Conservation (phyloP, 2,888 invertebrate genomes). For the Dromius quadrimaculatus region DNA sequence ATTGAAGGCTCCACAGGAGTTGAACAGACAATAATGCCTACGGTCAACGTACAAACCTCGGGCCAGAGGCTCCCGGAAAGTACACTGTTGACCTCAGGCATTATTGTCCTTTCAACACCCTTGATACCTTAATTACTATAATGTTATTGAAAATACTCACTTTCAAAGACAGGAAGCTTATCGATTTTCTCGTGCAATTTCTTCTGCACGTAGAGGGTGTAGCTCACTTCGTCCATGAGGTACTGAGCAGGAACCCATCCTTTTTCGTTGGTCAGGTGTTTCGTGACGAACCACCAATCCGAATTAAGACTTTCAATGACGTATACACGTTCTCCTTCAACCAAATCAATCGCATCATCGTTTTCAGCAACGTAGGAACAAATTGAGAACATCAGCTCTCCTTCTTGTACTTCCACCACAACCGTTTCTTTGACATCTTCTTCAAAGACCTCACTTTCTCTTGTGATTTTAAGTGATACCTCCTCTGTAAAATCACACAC, state of each 20-base stretch:
- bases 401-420: constrained; percentile 71
- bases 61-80: too few relatives aligned
- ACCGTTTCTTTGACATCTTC: constrained; percentile 62
- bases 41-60: too few relatives aligned
- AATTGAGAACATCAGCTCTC: constrained; percentile 85
- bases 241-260: constrained; percentile 95
- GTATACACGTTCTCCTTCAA: constrained; percentile 90
- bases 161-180: constrained; percentile 91
- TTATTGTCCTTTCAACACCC: too few relatives aligned
- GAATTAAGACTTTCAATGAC: constrained; percentile 84
- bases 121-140: too few relatives aligned
- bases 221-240: constrained; percentile 84
- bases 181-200: constrained; percentile 92
- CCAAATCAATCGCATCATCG: constrained; percentile 87
- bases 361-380: constrained; percentile 89
- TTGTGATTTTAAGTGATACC: constrained; percentile 66
- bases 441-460: constrained; percentile 64
- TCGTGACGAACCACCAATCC: constrained; percentile 94
- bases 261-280: constrained; percentile 89
- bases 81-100: too few relatives aligned
- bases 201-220: constrained; percentile 85
- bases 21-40: too few relatives aligned
- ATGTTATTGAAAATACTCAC: too few relatives aligned
- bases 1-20: too few relatives aligned
- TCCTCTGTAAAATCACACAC: constrained; percentile 61